Evolutionary conservation across 2,888 invertebrate genomes (phyloP), one percentile per base, ranked within the genome.

Genomic region (Thecocarcelia acutangulata): DNA sequence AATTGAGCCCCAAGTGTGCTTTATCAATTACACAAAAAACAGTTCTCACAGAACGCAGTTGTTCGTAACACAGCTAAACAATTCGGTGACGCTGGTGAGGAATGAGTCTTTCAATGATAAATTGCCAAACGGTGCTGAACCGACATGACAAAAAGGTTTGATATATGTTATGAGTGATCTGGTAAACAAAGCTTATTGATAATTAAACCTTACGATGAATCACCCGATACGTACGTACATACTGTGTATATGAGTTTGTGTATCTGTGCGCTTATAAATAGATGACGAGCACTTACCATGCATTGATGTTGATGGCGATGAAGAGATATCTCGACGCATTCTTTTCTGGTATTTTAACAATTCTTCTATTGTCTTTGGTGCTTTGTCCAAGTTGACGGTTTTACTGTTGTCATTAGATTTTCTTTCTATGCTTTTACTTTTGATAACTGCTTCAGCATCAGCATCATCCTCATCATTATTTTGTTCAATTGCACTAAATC

Each of bases 291-390:
- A 80, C 89, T 89, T 87, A 87, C 89, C 89, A 78, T 90, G 90
- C 89, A 90, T 89, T 63, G 89, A 88, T 40, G 82, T 74, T 61
- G 89, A 85, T 59, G 89, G 88, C 69, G 89, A 86, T 63, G 90
- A 87, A 72, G 86, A 85, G 37, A 89, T 89, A 82, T 90, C 90
- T 64, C 90, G 83, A 59, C 89, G 88, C 58, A 85, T 79, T 59
- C 90, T 82, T 61, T 79, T 84, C 80, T 64, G 72, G 46, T 80
- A 40, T 37, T 80, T 72, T 48, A 83, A 56, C 68, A 76, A 63
- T 70, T 82, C 83, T 48, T 72, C 72, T 58, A 76, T 80, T 83
- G 83, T 79, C 69, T 73, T 61, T 44, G 61, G 56, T 37, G 75
- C 66, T 42, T 72, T 79, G 48, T 61, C 58, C 44, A 40, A 46